Conservation (phyloP, 1,140 invertebrate species). For the Harpegnathos saltator region DNA sequence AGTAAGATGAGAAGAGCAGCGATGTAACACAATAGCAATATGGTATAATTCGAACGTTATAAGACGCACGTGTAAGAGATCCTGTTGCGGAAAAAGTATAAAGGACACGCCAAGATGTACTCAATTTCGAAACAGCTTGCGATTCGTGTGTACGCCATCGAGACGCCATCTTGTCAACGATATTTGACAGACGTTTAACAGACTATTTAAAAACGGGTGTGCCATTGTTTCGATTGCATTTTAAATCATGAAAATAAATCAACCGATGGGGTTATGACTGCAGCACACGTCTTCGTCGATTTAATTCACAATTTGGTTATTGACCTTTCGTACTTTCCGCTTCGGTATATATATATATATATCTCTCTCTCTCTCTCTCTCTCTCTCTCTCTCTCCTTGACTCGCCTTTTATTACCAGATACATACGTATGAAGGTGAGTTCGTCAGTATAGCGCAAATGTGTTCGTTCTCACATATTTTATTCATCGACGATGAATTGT, state of each 20-base stretch:
- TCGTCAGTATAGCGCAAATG: background rate
- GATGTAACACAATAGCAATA: constrained; percentile 57
- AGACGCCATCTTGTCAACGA: background rate
- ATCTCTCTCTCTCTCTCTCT: too few relatives aligned
- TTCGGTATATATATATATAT: too few relatives aligned
- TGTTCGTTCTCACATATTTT: constrained; percentile 41
- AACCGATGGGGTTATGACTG: constrained; percentile 19
- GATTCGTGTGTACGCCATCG: background rate
- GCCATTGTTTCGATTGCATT: constrained; percentile 10
- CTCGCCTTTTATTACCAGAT: constrained; percentile 2
- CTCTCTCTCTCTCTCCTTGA: too few relatives aligned
- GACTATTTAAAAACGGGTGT: background rate
- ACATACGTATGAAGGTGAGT: background rate
- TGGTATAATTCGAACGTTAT: too few relatives aligned
- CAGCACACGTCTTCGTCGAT: background rate
- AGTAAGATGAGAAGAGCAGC: background rate
- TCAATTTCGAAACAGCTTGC: too few relatives aligned
- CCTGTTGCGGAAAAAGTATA: too few relatives aligned
- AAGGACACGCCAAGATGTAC: too few relatives aligned
- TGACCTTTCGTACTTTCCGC: constrained; percentile 21
- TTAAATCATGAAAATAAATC: constrained; percentile 25
- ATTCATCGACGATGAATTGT: background rate
- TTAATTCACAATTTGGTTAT: constrained; percentile 41
- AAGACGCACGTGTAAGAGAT: too few relatives aligned
- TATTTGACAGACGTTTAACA: constrained; percentile 4